phyloP scores from a whole-genome alignment of 2,797 vertebrate species.

The Choloepus didactylus region DNA sequence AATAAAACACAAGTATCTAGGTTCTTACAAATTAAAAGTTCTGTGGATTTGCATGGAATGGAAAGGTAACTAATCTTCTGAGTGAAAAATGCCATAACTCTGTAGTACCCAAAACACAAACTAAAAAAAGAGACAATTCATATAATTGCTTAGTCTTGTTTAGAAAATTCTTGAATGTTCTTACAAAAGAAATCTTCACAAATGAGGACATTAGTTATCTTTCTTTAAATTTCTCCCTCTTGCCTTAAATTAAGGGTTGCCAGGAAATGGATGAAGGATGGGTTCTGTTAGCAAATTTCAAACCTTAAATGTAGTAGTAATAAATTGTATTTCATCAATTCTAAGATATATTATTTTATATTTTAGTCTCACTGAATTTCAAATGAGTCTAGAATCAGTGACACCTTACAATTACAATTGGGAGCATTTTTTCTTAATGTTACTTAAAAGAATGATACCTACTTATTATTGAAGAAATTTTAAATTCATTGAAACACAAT shows the following conservation, averaged over 20 bases:
- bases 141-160: conserved; percentile 31
- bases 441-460: background rate
- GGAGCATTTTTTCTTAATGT: background rate
- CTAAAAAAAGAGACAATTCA: background rate
- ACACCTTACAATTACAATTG: background rate
- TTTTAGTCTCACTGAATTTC: background rate
- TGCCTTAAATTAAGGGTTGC: background rate
- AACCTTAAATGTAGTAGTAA: background rate
- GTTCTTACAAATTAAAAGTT: background rate
- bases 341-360: background rate
- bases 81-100: conserved; percentile 39
- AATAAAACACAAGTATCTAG: conserved; percentile 13
- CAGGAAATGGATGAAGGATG: background rate
- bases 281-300: background rate
- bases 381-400: background rate
- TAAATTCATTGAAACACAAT: conserved; percentile 46
- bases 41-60: background rate
- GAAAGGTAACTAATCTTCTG: background rate
- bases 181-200: conserved; percentile 7
- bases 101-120: background rate
- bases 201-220: background rate
- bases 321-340: background rate
- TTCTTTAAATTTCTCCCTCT: conserved; percentile 11
- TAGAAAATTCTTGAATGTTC: background rate
- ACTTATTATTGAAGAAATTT: background rate